phyloP scores from a whole-genome alignment of 1,140 invertebrate genomes.

The Diorhabda sublineata region DNA sequence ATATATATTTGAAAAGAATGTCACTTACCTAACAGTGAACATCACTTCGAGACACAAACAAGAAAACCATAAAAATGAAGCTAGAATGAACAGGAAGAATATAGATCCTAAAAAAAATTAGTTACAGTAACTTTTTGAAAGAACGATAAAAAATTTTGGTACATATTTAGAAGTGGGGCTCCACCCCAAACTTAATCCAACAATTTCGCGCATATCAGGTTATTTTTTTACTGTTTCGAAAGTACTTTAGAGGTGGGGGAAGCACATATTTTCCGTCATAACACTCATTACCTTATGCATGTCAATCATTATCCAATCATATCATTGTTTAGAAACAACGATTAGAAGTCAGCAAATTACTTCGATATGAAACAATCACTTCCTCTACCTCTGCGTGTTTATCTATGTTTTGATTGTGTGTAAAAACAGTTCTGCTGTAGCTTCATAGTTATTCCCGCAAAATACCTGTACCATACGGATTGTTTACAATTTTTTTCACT shows the following conservation, averaged over 20 bases:
- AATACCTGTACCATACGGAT: too few relatives aligned
- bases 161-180: neutral
- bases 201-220: neutral
- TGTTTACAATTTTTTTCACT: too few relatives aligned
- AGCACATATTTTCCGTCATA: neutral
- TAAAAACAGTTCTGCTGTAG: too few relatives aligned
- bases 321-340: too few relatives aligned
- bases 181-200: neutral
- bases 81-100: conserved; percentile 27
- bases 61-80: conserved; percentile 28
- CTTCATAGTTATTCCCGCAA: too few relatives aligned
- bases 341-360: too few relatives aligned
- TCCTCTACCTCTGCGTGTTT: too few relatives aligned
- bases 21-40: conserved; percentile 30
- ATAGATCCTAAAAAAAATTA: conserved; percentile 30
- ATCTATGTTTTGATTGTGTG: too few relatives aligned
- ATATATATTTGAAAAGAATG: neutral
- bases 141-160: neutral
- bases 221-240: neutral
- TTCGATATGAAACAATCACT: too few relatives aligned
- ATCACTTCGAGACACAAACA: conserved; percentile 32
- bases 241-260: neutral
- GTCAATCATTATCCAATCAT: too few relatives aligned
- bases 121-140: neutral
- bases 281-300: neutral